These are phyloP conservation scores for Acanthurus lineatus DNA, from an alignment of 2,797 vertebrate genomes.

Conservation along the genomic window DNA sequence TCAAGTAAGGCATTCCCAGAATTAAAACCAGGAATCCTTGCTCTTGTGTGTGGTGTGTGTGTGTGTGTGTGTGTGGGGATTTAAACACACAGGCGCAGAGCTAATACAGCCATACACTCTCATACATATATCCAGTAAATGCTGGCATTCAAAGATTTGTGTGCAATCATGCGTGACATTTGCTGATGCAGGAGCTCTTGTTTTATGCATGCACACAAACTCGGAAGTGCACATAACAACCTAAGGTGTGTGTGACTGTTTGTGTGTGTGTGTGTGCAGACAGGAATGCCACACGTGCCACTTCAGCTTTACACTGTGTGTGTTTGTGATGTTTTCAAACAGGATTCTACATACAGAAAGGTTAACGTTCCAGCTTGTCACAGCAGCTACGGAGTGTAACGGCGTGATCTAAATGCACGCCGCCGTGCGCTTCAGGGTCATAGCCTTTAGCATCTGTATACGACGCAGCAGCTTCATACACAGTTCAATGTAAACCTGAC, in stretches of 20 bases:
- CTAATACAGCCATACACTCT: background rate
- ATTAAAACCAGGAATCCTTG: constrained; percentile 23
- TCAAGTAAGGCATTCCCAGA: constrained; percentile 35
- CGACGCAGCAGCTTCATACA: no score
- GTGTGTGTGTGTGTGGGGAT: background rate
- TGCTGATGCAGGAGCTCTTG: constrained; percentile 26
- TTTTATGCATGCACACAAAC: background rate
- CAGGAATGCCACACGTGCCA: background rate
- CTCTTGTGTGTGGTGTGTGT: no score
- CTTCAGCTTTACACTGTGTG: constrained; percentile 1
- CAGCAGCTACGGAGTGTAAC: constrained; percentile 22
- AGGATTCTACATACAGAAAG: constrained; percentile 28
- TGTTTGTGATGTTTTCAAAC: constrained; percentile 54
- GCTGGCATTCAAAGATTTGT: constrained; percentile 3
- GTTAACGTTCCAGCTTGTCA: constrained; percentile 36
- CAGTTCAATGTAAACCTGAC: no score
- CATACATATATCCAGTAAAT: constrained; percentile 10
- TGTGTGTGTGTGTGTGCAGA: background rate
- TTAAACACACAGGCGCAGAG: background rate
- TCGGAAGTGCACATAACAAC: background rate
- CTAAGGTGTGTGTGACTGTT: background rate
- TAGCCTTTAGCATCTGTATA: no score
- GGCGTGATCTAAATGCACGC: no score
- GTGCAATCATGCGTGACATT: constrained; percentile 18
- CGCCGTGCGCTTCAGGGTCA: no score